Conservation (phyloP, 2,888 invertebrate genomes). For the Dryadula phaetusa region DNA sequence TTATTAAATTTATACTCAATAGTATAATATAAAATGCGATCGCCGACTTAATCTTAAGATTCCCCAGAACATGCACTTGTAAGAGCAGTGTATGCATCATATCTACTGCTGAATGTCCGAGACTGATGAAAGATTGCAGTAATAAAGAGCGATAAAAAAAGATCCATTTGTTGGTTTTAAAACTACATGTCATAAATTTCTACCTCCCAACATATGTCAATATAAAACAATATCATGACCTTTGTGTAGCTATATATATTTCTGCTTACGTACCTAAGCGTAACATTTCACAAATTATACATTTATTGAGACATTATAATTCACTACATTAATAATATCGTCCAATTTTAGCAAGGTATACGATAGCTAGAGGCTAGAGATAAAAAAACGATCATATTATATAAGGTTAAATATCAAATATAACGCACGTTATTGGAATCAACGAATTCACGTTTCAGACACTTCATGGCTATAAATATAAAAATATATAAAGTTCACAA, state of each 20-base stretch:
- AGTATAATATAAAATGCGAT: too few species aligned
- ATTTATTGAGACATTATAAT: constrained; percentile 10
- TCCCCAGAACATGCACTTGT: too few species aligned
- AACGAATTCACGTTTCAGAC: constrained; percentile 23
- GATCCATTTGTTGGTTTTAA: too few species aligned
- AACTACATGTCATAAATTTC: too few species aligned
- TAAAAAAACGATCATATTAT: constrained; percentile 12
- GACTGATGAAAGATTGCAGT: too few species aligned
- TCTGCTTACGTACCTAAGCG: background rate
- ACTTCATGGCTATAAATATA: constrained; percentile 18
- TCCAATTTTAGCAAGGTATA: constrained; percentile 19
- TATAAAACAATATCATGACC: background rate
- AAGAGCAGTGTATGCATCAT: too few species aligned
- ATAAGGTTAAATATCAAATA: constrained; percentile 16
- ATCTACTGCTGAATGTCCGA: too few species aligned
- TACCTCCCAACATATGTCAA: background rate
- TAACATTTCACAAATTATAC: constrained; percentile 2
- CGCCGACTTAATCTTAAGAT: too few species aligned
- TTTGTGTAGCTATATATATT: background rate
- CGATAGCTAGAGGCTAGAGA: constrained; percentile 17
- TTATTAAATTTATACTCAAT: too few species aligned
- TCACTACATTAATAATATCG: background rate
- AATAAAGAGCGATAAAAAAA: too few species aligned
- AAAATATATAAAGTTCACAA: constrained; percentile 18
- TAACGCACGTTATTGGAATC: background rate